Conservation (phyloP, 92 coral and sea anemone genomes). For the Galaxea fascicularis region DNA sequence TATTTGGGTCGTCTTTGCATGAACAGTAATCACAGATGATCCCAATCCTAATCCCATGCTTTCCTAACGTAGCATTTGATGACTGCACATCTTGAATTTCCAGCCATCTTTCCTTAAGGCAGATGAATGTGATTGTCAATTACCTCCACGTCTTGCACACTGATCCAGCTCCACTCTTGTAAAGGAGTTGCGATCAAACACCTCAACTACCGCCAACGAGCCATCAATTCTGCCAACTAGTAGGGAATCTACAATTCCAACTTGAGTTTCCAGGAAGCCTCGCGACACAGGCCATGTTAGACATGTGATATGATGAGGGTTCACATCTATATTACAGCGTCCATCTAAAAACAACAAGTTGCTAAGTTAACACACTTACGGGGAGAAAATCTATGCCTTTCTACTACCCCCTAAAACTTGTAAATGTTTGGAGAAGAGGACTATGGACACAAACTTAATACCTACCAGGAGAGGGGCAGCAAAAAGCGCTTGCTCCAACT, state of each 20-base stretch:
- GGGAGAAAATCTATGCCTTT: too few relatives aligned
- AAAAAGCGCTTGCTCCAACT: too few relatives aligned
- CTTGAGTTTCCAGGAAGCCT: slow-evolving; percentile 86
- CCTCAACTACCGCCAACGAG: slow-evolving; percentile 79
- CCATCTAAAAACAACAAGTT: slow-evolving; percentile 53
- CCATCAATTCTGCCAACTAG: slow-evolving; percentile 83
- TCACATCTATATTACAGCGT: slow-evolving; percentile 78
- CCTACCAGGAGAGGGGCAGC: too few relatives aligned
- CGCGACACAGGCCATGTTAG: slow-evolving; percentile 91
- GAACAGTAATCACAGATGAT: too few relatives aligned
- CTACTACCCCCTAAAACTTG: too few relatives aligned
- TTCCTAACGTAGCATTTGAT: too few relatives aligned
- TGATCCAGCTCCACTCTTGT: slow-evolving; percentile 80
- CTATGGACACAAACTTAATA: too few relatives aligned
- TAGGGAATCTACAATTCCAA: slow-evolving; percentile 79
- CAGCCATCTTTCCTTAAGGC: too few relatives aligned
- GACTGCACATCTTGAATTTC: too few relatives aligned
- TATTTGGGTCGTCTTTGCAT: too few relatives aligned
- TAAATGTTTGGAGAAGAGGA: too few relatives aligned
- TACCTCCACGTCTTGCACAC: slow-evolving; percentile 72
- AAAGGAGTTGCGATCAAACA: slow-evolving; percentile 78
- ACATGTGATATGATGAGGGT: slow-evolving; percentile 84
- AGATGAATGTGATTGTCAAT: background rate
- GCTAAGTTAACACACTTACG: background rate
- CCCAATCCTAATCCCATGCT: too few relatives aligned